A percentile compares a stretch with the other conserved stretches of the same genome.
Evolutionary conservation across 2,888 invertebrate species (phyloP).

Genomic region (Leptarthrus brevirostris): DNA sequence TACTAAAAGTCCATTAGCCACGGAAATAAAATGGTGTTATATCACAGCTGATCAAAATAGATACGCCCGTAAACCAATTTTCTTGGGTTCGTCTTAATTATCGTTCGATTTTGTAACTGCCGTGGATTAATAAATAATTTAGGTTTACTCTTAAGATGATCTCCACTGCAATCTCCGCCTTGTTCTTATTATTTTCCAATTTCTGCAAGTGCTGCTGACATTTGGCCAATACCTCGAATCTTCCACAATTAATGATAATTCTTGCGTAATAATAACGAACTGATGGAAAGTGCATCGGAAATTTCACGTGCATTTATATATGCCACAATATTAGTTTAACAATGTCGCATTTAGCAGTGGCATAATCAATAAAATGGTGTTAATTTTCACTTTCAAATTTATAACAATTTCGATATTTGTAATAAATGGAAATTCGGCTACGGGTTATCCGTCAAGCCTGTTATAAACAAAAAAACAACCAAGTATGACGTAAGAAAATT

Average conservation of each 20-base stretch:
- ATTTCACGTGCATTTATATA: no score
- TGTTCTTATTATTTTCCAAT: background rate
- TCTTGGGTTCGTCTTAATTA: constrained; percentile 35
- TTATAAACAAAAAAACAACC: no score
- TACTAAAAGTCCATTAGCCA: background rate
- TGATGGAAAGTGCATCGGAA: background rate
- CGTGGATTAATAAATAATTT: constrained; percentile 20
- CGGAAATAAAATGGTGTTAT: background rate
- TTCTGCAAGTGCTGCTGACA: background rate
- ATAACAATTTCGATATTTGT: no score
- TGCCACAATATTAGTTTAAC: no score
- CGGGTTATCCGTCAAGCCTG: no score
- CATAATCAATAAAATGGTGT: no score
- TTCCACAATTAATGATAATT: constrained; percentile 28
- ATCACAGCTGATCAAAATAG: constrained; percentile 5
- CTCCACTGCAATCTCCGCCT: no score
- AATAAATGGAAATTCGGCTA: no score
- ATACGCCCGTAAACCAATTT: constrained; percentile 26
- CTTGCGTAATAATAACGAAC: background rate
- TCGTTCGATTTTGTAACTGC: constrained; percentile 20
- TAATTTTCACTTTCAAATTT: no score
- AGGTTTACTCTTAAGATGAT: no score
- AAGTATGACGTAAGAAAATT: no score
- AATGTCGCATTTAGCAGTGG: no score
- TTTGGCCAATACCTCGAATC: background rate